Base-by-base conservation (phyloP, 35 echinoderm and acorn worm genomes). In the Anneissia japonica region DNA sequence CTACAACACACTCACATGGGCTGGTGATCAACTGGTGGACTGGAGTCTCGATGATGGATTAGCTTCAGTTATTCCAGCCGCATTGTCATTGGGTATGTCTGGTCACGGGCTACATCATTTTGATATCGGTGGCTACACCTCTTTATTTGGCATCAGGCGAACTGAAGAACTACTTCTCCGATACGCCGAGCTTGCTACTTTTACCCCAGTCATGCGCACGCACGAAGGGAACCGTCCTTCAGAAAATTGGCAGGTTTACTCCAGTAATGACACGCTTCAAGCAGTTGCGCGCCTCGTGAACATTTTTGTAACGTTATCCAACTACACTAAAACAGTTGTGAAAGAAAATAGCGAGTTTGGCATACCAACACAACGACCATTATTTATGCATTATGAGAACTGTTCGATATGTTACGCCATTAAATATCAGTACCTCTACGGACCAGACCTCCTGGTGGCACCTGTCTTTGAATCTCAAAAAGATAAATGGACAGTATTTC, bases 161-260 rank as follows among this genome's bases (percentile, higher is more conserved):
- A 94, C 96, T 0, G 92, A 99, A 77, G 96, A 99, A 81, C 96
- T 99, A 26, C 81, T 99, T 0, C 85, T 99, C 4, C 77, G 96
- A 6, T 99, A 93, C 34, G 96, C 91, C 19, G 96, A 99, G 74
- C 75, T 94, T 30, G 91, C 96, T 21, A 92, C 92, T 17, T 99
- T 99, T 56, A 99, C 96, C 0, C 93, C 96, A 9, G 89, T 99
- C 85, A 99, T 99, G 96, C 77, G 96, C 21, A 94, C 87, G 0
- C 96, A 99, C 40, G 96, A 99, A 72, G 96, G 96, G 16, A 99
- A 99, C 72, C 82, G 96, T 0, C 96, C 96, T 0, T 30, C 36
- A 10, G 92, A 91, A 38, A 99, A 99, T 86, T 99, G 86, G 86
- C 96, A 99, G 74, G 94, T 89, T 82, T 99, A 99, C 46, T 91